Conservation (phyloP, 2,113 vertebrate genomes). For the Zingel zingel region DNA sequence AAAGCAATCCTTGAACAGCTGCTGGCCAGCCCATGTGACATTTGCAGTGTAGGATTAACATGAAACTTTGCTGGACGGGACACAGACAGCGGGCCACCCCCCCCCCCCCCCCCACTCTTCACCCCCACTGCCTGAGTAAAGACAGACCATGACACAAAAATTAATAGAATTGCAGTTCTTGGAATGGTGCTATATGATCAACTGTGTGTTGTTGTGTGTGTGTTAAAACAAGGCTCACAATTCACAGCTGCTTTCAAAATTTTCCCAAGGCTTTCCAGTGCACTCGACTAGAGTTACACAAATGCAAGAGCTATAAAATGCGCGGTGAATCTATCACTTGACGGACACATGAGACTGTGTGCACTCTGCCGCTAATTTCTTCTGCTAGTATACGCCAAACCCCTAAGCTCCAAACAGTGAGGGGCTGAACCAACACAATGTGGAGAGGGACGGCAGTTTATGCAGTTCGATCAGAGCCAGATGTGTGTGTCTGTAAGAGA, state of each 20-base stretch:
- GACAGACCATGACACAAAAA: conserved; percentile 47
- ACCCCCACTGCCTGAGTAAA: conserved; percentile 44
- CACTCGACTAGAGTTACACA: conserved; percentile 35
- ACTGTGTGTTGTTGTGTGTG: conserved; percentile 17
- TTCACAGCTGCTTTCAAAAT: conserved; percentile 56
- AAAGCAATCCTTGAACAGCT: conserved; percentile 66
- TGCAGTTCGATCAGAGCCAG: conserved; percentile 70
- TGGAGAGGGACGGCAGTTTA: conserved; percentile 27
- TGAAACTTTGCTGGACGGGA: conserved; percentile 39
- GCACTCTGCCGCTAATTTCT: conserved; percentile 24
- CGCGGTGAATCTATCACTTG: conserved; percentile 15
- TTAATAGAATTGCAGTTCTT: conserved; percentile 37
- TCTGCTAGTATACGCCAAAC: conserved; percentile 20
- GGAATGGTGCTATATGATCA: conserved; percentile 19
- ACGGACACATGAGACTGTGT: conserved; percentile 31
- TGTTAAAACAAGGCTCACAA: conserved; percentile 21
- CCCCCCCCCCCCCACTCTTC: conserved; percentile 43
- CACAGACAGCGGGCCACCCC: conserved; percentile 34
- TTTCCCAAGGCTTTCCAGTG: conserved; percentile 20
- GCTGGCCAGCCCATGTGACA: conserved; percentile 67
- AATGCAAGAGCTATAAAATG: conserved; percentile 38
- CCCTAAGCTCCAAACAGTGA: conserved; percentile 18
- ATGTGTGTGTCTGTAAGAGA: conserved; percentile 63
- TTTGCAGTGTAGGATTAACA: conserved; percentile 68
- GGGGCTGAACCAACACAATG: conserved; percentile 28